Evolutionary conservation across 2,113 vertebrate species (phyloP).

Genomic region (Malurus cyaneus): DNA sequence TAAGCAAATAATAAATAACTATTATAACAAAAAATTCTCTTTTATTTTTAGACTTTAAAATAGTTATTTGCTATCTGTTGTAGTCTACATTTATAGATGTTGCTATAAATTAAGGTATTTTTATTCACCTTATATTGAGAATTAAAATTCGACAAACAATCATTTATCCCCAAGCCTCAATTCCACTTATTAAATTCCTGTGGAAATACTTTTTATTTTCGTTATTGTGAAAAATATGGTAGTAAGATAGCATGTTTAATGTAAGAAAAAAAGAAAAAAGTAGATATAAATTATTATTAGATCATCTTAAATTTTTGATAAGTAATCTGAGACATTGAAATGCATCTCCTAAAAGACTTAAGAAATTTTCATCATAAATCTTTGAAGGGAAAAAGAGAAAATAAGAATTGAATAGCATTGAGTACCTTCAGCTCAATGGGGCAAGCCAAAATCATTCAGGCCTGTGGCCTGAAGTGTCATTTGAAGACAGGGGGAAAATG

Average conservation of each 20-base stretch:
- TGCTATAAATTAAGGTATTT: neutral
- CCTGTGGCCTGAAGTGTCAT: neutral
- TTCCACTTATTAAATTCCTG: neutral
- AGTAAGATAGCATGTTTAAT: neutral
- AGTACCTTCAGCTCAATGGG: neutral
- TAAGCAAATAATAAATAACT: neutral
- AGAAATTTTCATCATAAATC: neutral
- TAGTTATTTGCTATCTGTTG: neutral
- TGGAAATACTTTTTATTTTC: neutral
- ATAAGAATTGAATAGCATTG: neutral
- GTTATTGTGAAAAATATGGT: neutral
- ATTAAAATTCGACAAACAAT: neutral
- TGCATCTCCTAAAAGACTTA: neutral
- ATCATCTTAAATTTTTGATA: neutral
- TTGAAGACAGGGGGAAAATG: neutral
- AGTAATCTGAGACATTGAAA: neutral
- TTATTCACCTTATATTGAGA: neutral
- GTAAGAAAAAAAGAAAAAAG: neutral
- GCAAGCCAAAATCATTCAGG: neutral
- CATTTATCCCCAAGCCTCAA: neutral
- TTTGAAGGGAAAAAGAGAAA: neutral
- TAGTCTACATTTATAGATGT: neutral
- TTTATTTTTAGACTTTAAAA: neutral
- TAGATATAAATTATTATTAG: neutral
- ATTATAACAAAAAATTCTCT: rapidly evolving